phyloP scores from a whole-genome alignment of 2,888 invertebrate genomes.

The Drosophila lutescens region DNA sequence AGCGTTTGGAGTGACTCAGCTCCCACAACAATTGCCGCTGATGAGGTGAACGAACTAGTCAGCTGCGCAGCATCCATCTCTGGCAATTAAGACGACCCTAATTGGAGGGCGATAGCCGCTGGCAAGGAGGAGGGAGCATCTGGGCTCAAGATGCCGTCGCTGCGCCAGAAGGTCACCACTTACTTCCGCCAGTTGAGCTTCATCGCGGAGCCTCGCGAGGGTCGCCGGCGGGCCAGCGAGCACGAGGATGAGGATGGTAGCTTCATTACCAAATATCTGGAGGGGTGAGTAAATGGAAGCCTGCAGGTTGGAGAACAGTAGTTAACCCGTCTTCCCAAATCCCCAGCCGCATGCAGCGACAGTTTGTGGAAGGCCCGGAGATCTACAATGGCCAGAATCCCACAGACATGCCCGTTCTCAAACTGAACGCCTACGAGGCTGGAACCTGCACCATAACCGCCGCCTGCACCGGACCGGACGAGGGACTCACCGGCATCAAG shows the following conservation, averaged over 20 bases:
- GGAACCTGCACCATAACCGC: constrained; percentile 87
- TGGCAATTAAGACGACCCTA: constrained; percentile 40
- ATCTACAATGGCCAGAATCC: constrained; percentile 89
- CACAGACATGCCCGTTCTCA: constrained; percentile 88
- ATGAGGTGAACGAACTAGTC: constrained; percentile 58
- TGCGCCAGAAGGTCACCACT: constrained; percentile 89
- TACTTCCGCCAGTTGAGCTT: constrained; percentile 90
- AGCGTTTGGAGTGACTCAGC: constrained; percentile 37
- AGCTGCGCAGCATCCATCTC: constrained; percentile 24
- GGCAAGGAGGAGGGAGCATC: constrained; percentile 9
- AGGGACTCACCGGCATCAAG: constrained; percentile 91
- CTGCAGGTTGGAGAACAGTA: not conserved
- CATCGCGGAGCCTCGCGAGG: constrained; percentile 86
- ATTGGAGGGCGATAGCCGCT: constrained; percentile 10
- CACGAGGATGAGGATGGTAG: constrained; percentile 87
- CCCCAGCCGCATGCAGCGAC: constrained; percentile 81
- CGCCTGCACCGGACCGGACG: constrained; percentile 92
- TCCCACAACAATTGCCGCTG: constrained; percentile 61
- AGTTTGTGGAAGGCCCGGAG: constrained; percentile 80
- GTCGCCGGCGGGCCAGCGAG: constrained; percentile 67
- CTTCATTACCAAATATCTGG: constrained; percentile 89
- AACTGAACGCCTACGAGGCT: constrained; percentile 85
- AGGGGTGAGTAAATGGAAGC: constrained; percentile 86
- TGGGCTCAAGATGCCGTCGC: constrained; percentile 87
- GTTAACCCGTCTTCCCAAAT: not conserved